Base-by-base conservation (phyloP, 1,140 invertebrate species). In the Acromyrmex charruanus region DNA sequence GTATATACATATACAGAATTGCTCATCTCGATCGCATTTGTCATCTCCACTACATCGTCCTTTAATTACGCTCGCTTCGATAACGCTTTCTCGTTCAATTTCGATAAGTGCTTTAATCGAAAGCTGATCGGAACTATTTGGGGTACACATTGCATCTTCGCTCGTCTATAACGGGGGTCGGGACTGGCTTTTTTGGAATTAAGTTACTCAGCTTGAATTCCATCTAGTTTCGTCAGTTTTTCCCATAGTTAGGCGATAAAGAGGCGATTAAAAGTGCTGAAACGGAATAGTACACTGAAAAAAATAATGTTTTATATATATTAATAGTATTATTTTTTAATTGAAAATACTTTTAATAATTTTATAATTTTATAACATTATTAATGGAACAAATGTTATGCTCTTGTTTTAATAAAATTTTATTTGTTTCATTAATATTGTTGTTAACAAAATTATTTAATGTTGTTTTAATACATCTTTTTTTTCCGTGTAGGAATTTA, bases 1-100 rank as follows among this genome's bases (percentile, higher is more conserved):
- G 61, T 59, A 10, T 85, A 87, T 77, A 85, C 66, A 69, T 86
- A 91, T 92, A 91, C 93, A 82, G 71, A 69, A 93, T 91, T 92
- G 87, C 88, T 89, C 89, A 89, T 89, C 85, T 90, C 87, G 69
- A 44, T 84, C 53, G 80, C 49, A 82, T 61, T 85, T 51, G 31
- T 82, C 53, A 74, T 75, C 59, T 77, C 58, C 39, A n/a, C 44
- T 77, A 65, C 16, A 9, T 16, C 44, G n/a, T 6, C 12, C 44
- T 55, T 86, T 25, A 49, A 18, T 68, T 31, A 49, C 61, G 12
- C 16, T 85, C n/a, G 12, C n/a, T 55, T 58, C 49, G 1, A 21
- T 66, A 65, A 59, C 35, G 51, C 28, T 66, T 49, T 81, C 25
- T 77, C 35, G n/a, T 77, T 53, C 66, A 75, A 74, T 84, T 58